Evolutionary conservation across 1,140 invertebrate species (phyloP).

Genomic region (Polyergus mexicanus): DNA sequence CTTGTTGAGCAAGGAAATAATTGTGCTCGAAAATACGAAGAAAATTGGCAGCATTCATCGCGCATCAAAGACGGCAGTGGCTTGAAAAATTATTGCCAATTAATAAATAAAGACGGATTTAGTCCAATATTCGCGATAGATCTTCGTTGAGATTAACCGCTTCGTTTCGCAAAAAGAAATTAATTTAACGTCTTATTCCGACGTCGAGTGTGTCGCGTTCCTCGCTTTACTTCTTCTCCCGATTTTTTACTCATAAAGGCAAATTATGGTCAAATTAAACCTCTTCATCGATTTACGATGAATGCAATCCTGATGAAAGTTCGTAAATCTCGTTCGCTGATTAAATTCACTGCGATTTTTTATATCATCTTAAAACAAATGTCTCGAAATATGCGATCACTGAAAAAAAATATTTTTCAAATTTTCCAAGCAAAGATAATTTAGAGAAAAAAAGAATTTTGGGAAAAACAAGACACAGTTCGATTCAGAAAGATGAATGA

Average conservation of each 20-base stretch:
- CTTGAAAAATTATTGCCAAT: slow-evolving; percentile 9
- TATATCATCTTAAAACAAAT: neutral
- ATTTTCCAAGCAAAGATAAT: neutral
- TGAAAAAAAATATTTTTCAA: neutral
- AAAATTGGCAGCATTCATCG: neutral
- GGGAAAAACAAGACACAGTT: neutral
- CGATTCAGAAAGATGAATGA: slow-evolving; percentile 6
- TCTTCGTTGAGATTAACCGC: neutral
- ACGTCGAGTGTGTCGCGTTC: neutral
- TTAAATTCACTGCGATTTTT: slow-evolving; percentile 5
- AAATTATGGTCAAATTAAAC: slow-evolving; percentile 28
- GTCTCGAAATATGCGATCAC: neutral
- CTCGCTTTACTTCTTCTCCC: neutral
- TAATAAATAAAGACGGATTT: slow-evolving; percentile 19
- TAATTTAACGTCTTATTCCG: neutral
- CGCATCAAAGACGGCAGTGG: neutral
- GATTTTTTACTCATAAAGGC: neutral
- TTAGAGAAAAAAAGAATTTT: slow-evolving; percentile 19
- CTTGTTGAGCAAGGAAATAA: slow-evolving; percentile 26
- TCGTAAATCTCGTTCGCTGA: neutral
- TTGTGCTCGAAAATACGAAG: slow-evolving; percentile 19
- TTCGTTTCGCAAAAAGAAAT: neutral
- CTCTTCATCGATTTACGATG: neutral
- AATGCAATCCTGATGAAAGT: neutral
- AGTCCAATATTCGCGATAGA: neutral